These are phyloP conservation scores for Pachycephala philippinensis DNA, from an alignment of 2,113 vertebrate genomes.

Conservation along the genomic window DNA sequence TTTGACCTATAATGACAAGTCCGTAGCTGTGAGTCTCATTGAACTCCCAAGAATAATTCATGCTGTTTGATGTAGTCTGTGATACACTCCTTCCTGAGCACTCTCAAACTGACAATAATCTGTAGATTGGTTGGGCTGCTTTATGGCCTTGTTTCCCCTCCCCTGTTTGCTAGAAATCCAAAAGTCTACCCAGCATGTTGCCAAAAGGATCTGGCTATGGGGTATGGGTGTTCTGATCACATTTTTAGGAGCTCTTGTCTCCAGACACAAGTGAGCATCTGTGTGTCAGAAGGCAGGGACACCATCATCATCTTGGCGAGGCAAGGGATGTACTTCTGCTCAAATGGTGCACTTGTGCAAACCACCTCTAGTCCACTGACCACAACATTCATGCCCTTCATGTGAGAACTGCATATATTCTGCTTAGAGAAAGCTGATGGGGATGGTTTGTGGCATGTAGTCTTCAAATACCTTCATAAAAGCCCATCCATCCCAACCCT, in stretches of 20 bases:
- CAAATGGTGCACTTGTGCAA: neutral
- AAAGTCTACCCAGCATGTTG: neutral
- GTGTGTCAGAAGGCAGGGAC: neutral
- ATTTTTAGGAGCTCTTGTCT: neutral
- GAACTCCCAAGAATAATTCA: neutral
- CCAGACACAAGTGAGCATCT: neutral
- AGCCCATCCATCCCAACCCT: neutral
- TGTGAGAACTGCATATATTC: neutral
- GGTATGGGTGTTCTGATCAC: neutral
- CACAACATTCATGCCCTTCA: neutral
- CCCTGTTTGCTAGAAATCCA: neutral
- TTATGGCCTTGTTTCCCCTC: neutral
- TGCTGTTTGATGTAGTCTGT: neutral
- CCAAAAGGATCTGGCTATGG: neutral
- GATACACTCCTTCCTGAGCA: neutral
- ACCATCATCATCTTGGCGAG: neutral
- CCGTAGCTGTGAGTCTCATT: neutral
- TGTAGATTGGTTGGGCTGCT: neutral
- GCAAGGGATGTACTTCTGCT: neutral
- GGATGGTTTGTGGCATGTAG: neutral
- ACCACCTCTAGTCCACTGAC: neutral
- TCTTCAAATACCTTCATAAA: neutral
- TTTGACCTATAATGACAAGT: neutral
- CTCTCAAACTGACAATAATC: neutral
- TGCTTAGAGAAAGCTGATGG: neutral